Evolutionary conservation across 2,797 vertebrate genomes (phyloP).

Genomic region (Myotis daubentonii): DNA sequence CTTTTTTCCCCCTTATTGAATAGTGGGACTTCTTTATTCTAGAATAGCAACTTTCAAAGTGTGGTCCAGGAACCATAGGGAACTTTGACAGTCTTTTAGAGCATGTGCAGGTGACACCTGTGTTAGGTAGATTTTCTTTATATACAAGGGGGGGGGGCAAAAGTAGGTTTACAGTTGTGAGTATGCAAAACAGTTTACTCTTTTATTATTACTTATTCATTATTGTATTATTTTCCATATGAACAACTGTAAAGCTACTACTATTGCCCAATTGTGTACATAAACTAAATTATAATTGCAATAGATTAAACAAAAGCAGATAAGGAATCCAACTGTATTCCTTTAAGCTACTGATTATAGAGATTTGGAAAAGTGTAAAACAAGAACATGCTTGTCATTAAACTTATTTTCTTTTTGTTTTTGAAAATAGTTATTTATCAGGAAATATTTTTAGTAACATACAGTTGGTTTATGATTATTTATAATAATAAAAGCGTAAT

Average conservation of each 20-base stretch:
- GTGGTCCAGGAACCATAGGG: not conserved
- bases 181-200: not conserved
- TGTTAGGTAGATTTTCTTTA: not conserved
- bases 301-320: not conserved
- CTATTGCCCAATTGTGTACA: not conserved
- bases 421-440: not conserved
- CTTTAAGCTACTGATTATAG: not conserved
- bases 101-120: not conserved
- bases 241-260: not conserved
- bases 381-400: not conserved
- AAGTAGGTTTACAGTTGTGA: not conserved
- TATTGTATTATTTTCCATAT: not conserved
- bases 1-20: not conserved
- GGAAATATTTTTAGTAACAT: not conserved
- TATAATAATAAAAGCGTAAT: too few species aligned
- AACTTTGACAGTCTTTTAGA: not conserved
- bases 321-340: not conserved
- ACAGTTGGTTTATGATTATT: not conserved
- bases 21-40: not conserved
- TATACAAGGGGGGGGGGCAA: not conserved
- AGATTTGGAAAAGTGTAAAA: not conserved
- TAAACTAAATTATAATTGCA: not conserved
- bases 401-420: not conserved
- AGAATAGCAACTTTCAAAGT: not conserved
- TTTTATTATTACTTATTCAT: not conserved